A percentile compares a stretch with the other conserved stretches of the same genome.
Evolutionary conservation across 2,797 vertebrate species (phyloP).

Genomic region (Galaxias olidus): DNA sequence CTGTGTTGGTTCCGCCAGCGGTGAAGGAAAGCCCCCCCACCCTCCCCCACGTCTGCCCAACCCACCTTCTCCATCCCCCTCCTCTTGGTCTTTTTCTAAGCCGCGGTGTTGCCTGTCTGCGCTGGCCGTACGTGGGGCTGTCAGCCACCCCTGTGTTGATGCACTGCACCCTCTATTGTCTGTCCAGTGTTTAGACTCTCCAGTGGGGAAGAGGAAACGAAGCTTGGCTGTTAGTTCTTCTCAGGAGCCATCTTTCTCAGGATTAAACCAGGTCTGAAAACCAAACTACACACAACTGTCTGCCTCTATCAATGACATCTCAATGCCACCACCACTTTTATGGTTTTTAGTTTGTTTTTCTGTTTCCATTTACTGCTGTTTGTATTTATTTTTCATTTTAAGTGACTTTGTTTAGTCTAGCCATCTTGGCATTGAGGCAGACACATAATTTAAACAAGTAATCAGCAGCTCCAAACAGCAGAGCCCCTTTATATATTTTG

Average conservation of each 20-base stretch:
- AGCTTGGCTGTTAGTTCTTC: conserved; percentile 99
- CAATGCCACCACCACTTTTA: conserved; percentile 83
- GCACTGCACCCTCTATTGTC: conserved; percentile 99
- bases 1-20: too few species aligned
- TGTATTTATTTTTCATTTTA: too few species aligned
- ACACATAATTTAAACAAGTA: too few species aligned
- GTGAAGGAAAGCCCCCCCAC: conserved; percentile 10
- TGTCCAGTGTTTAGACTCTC: conserved; percentile 99
- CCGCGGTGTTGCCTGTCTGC: conserved; percentile 96
- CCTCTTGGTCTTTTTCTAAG: conserved; percentile 84
- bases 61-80: conserved; percentile 34
- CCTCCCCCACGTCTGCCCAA: conserved; percentile 5
- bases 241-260: conserved; percentile 99
- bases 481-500: too few species aligned
- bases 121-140: conserved; percentile 89
- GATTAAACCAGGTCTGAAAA: conserved; percentile 99
- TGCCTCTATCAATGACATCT: conserved; percentile 95
- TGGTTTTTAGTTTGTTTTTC: conserved; percentile 63
- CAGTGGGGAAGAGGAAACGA: conserved; percentile 99
- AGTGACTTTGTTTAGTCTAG: too few species aligned
- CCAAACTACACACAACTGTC: too few species aligned
- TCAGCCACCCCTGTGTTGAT: conserved; percentile 95
- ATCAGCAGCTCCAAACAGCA: too few species aligned
- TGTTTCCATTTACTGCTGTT: too few species aligned
- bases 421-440: too few species aligned